phyloP scores from a whole-genome alignment of 2,888 invertebrate genomes.

The Drosophila gaucha region DNA sequence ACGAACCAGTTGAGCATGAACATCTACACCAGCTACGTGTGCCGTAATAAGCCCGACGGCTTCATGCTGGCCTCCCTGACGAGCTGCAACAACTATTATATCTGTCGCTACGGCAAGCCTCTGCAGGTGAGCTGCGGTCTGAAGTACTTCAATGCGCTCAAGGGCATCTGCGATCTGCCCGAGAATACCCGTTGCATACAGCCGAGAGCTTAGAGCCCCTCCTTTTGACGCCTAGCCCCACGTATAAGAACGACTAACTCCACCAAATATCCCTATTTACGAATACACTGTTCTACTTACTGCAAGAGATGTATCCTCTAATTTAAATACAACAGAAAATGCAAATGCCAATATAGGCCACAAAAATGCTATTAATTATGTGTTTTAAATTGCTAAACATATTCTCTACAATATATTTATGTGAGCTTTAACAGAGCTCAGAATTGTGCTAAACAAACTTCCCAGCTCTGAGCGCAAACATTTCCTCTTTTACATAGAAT shows the following conservation, averaged over 20 bases:
- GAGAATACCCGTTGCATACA: slow-evolving; percentile 75
- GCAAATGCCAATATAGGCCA: slow-evolving; percentile 60
- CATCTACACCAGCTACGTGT: slow-evolving; percentile 65
- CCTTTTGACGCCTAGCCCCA: slow-evolving; percentile 1
- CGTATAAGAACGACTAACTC: slow-evolving; percentile 6
- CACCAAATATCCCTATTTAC: slow-evolving; percentile 20
- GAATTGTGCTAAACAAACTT: no score
- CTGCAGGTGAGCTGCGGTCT: slow-evolving; percentile 70
- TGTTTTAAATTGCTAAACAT: not conserved
- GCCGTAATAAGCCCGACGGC: slow-evolving; percentile 73
- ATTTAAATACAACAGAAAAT: slow-evolving; percentile 19
- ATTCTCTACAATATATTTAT: not conserved
- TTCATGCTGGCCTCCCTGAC: slow-evolving; percentile 75
- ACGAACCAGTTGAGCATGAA: slow-evolving; percentile 45
- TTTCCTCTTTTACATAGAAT: not conserved
- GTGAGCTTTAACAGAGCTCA: no score
- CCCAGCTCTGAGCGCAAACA: not conserved
- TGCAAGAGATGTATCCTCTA: slow-evolving; percentile 1
- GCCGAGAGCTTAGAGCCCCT: slow-evolving; percentile 34
- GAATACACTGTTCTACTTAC: slow-evolving; percentile 11
- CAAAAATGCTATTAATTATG: slow-evolving; percentile 6
- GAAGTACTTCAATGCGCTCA: slow-evolving; percentile 75
- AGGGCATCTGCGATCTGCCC: slow-evolving; percentile 79
- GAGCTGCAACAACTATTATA: slow-evolving; percentile 77
- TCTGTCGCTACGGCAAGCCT: slow-evolving; percentile 71